A percentile compares a stretch with the other conserved stretches of the same genome.
These are phyloP conservation scores for Automeris io DNA, from an alignment of 2,888 invertebrate species.

Conservation along the genomic window DNA sequence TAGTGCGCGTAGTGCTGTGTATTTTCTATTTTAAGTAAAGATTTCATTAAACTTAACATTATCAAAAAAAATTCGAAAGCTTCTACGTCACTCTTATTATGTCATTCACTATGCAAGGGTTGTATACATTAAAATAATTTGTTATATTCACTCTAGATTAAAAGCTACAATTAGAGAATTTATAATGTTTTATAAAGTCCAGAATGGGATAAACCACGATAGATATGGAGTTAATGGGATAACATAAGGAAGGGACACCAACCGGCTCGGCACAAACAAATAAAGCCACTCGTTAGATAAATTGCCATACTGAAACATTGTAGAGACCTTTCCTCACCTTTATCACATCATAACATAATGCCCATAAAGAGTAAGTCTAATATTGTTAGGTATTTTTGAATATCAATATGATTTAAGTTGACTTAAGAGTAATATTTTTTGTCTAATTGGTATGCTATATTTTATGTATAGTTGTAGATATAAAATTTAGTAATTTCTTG, in stretches of 20 bases:
- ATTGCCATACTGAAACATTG: constrained; percentile 60
- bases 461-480: not conserved
- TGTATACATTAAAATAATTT: constrained; percentile 10
- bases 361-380: constrained; percentile 12
- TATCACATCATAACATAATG: constrained; percentile 50
- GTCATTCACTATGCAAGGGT: constrained; percentile 52
- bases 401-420: not conserved
- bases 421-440: not conserved
- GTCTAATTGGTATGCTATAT: too few species aligned
- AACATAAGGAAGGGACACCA: constrained; percentile 50
- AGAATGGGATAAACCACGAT: constrained; percentile 40
- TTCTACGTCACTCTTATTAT: constrained; percentile 52
- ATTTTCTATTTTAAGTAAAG: not conserved
- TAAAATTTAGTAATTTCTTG: not conserved
- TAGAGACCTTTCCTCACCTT: constrained; percentile 54
- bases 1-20: not conserved
- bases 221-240: constrained; percentile 49
- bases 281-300: constrained; percentile 64
- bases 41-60: constrained; percentile 25
- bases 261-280: constrained; percentile 51
- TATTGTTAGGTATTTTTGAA: constrained; percentile 1
- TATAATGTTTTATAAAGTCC: constrained; percentile 39
- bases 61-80: constrained; percentile 34
- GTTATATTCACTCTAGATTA: not conserved
- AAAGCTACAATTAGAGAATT: too few species aligned